These are phyloP conservation scores for Adelognathus sp. DNA, from an alignment of 2,888 invertebrate genomes.

Conservation along the genomic window DNA sequence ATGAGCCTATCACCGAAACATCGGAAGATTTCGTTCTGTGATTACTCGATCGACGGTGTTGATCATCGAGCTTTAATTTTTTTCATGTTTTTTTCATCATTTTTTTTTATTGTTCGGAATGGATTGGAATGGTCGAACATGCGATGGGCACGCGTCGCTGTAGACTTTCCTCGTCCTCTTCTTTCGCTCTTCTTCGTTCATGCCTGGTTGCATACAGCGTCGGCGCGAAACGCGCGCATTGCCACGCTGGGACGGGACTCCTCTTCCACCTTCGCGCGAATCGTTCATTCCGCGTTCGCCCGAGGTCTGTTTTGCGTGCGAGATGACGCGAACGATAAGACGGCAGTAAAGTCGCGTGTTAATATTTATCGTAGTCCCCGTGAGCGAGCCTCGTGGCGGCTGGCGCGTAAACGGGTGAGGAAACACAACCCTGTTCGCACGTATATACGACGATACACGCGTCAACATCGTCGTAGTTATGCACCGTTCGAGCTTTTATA, in stretches of 20 bases:
- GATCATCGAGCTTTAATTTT: constrained; percentile 5
- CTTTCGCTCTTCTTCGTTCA: not conserved
- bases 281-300: constrained; percentile 7
- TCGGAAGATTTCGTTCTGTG: not conserved
- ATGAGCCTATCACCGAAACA: not conserved
- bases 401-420: not conserved
- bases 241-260: not conserved
- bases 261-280: constrained; percentile 21
- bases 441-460: constrained; percentile 16
- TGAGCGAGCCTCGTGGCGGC: not conserved
- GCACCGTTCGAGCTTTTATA: constrained; percentile 36
- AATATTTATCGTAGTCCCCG: constrained; percentile 50
- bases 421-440: constrained; percentile 40
- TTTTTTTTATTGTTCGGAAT: not conserved
- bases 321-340: constrained; percentile 58
- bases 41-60: not conserved
- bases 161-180: constrained; percentile 25
- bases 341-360: constrained; percentile 54
- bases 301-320: constrained; percentile 50
- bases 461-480: constrained; percentile 21
- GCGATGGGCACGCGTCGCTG: constrained; percentile 44
- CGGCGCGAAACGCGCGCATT: not conserved
- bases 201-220: not conserved
- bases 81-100: not conserved
- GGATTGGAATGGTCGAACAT: not conserved